Evolutionary conservation across 2,888 invertebrate species (phyloP).

Genomic region (Idaea straminata): DNA sequence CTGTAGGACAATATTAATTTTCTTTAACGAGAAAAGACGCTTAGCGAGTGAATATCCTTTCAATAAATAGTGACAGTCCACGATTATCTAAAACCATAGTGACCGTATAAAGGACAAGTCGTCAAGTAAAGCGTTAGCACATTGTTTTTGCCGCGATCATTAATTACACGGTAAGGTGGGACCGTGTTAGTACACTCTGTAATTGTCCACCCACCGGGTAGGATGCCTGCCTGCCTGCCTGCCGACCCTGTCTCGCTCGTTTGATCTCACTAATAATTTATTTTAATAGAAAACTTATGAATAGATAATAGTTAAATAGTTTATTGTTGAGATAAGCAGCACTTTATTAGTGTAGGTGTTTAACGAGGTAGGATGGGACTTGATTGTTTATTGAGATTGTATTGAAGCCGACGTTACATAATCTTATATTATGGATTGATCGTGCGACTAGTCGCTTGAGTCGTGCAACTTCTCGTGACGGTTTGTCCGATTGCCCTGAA

Average conservation of each 20-base stretch:
- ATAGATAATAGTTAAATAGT: background rate
- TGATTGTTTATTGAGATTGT: background rate
- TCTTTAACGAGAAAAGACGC: too few relatives aligned
- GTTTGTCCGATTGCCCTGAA: too few relatives aligned
- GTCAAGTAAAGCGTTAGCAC: conserved; percentile 55
- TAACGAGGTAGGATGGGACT: background rate
- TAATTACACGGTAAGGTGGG: conserved; percentile 69
- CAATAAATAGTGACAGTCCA: background rate
- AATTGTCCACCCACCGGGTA: conserved; percentile 67
- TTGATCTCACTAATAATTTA: conserved; percentile 17
- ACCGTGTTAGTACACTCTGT: conserved; percentile 64
- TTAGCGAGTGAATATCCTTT: too few relatives aligned
- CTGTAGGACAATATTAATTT: too few relatives aligned
- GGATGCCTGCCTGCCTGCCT: conserved; percentile 49
- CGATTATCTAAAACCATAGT: conserved; percentile 25
- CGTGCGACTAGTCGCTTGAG: background rate
- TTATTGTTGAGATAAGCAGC: conserved; percentile 1
- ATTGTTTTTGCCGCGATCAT: conserved; percentile 70
- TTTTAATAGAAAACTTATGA: conserved; percentile 8
- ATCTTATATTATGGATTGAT: background rate
- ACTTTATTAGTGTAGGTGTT: background rate
- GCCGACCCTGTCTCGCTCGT: conserved; percentile 11
- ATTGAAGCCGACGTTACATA: background rate
- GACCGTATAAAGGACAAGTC: conserved; percentile 57
- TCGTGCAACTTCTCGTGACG: too few relatives aligned